A percentile compares a stretch with the other conserved stretches of the same genome.
These are phyloP conservation scores for Amniataba percoides DNA, from an alignment of 2,797 vertebrate species.

Conservation along the genomic window DNA sequence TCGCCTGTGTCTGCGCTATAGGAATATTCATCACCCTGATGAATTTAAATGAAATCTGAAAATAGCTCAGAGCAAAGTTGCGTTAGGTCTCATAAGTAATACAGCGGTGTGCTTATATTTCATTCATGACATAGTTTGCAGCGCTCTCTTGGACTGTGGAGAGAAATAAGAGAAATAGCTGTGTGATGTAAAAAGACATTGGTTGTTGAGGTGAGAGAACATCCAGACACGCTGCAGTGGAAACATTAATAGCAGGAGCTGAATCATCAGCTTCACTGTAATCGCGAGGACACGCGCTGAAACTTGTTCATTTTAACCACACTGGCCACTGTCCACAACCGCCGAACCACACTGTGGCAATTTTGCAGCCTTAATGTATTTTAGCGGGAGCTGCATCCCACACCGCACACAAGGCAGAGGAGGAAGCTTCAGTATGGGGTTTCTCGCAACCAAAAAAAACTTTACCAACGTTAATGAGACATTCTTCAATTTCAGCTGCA, in stretches of 20 bases:
- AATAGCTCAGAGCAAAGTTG: constrained; percentile 82
- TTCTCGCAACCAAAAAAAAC: constrained; percentile 19
- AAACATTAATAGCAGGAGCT: constrained; percentile 39
- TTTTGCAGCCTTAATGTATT: constrained; percentile 15
- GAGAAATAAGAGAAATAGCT: constrained; percentile 69
- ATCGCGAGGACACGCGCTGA: constrained; percentile 13
- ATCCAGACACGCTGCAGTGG: constrained; percentile 52
- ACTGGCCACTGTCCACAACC: constrained; percentile 15
- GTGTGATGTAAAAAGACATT: constrained; percentile 75
- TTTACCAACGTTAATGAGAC: constrained; percentile 4
- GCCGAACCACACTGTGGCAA: constrained; percentile 4
- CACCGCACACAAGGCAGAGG: constrained; percentile 16
- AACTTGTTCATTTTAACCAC: constrained; percentile 40
- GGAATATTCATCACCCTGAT: constrained; percentile 73
- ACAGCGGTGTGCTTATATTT: constrained; percentile 80
- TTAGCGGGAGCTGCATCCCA: constrained; percentile 33
- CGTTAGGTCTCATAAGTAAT: constrained; percentile 82
- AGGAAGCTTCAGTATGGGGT: not conserved
- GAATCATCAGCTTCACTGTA: constrained; percentile 35
- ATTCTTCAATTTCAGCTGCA: constrained; percentile 33
- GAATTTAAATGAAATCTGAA: constrained; percentile 79
- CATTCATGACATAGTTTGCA: constrained; percentile 80
- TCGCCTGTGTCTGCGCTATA: constrained; percentile 38
- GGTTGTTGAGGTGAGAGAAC: constrained; percentile 67
- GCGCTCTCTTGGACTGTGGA: constrained; percentile 49